Conservation (phyloP, 2,797 vertebrate genomes). For the Lophius americanus region DNA sequence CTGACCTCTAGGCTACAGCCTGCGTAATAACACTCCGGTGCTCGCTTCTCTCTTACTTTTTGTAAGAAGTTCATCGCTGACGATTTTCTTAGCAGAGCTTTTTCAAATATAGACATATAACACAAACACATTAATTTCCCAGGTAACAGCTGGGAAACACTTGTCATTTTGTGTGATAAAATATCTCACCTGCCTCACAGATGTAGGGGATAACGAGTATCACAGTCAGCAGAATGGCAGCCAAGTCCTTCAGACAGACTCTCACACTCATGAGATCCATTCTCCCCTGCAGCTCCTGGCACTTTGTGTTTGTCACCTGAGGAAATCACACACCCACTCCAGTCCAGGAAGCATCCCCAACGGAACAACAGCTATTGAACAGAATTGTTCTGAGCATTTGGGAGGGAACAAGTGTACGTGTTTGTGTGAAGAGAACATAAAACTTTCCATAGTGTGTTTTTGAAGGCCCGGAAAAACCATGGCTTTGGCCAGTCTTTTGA, state of each 20-base stretch:
- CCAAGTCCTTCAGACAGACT: slow-evolving; percentile 60
- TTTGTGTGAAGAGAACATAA: background rate
- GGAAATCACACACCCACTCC: slow-evolving; percentile 58
- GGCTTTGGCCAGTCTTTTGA: no score
- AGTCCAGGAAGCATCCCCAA: slow-evolving; percentile 13
- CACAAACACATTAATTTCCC: slow-evolving; percentile 11
- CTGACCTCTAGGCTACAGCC: slow-evolving; percentile 72
- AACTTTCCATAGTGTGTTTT: background rate
- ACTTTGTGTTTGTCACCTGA: slow-evolving; percentile 61
- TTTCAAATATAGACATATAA: slow-evolving; percentile 28
- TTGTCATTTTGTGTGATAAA: slow-evolving; percentile 9
- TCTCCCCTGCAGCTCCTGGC: slow-evolving; percentile 30
- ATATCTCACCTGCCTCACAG: slow-evolving; percentile 72
- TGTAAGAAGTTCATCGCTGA: slow-evolving; percentile 71
- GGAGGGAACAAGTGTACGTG: background rate
- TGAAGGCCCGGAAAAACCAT: background rate
- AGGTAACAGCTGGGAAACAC: background rate
- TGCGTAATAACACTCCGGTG: slow-evolving; percentile 64
- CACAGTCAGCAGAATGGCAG: slow-evolving; percentile 63
- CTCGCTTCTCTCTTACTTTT: slow-evolving; percentile 61
- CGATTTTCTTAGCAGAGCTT: slow-evolving; percentile 75
- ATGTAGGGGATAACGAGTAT: slow-evolving; percentile 64
- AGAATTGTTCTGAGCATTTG: background rate
- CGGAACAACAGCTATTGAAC: slow-evolving; percentile 13
- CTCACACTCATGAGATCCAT: slow-evolving; percentile 37